Percentiles rank a stretch among this genome's conserved stretches.
These are phyloP conservation scores for Euwallacea similis DNA, from an alignment of 1,140 invertebrate species.

Conservation along the genomic window DNA sequence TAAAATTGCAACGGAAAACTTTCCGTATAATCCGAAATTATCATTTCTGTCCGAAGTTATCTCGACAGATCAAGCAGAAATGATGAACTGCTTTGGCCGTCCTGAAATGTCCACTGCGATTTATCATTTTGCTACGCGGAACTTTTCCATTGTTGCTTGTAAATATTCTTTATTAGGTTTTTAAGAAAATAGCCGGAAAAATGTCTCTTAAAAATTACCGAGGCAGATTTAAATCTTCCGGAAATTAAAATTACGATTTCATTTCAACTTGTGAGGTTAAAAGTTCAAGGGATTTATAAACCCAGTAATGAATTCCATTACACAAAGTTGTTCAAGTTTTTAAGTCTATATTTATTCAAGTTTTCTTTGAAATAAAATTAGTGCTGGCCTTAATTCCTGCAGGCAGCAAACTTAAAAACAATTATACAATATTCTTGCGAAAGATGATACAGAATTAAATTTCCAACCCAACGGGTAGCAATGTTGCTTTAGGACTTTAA, in stretches of 20 bases:
- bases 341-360: not conserved
- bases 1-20: not conserved
- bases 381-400: no score
- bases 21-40: not conserved
- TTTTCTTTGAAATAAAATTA: not conserved
- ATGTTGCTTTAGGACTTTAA: no score
- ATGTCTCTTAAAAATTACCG: not conserved
- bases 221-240: not conserved
- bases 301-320: slow-evolving; percentile 1
- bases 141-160: not conserved
- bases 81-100: not conserved
- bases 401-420: no score
- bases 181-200: not conserved
- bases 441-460: no score
- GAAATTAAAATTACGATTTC: no score
- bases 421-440: no score
- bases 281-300: not conserved
- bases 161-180: slow-evolving; percentile 7
- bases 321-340: not conserved
- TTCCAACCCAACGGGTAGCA: no score
- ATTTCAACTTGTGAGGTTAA: not conserved
- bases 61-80: not conserved
- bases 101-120: not conserved
- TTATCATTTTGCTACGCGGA: not conserved
- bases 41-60: slow-evolving; percentile 6